Base-by-base conservation (phyloP, 2,797 vertebrate genomes). In the Stomatorhinus walkeri region DNA sequence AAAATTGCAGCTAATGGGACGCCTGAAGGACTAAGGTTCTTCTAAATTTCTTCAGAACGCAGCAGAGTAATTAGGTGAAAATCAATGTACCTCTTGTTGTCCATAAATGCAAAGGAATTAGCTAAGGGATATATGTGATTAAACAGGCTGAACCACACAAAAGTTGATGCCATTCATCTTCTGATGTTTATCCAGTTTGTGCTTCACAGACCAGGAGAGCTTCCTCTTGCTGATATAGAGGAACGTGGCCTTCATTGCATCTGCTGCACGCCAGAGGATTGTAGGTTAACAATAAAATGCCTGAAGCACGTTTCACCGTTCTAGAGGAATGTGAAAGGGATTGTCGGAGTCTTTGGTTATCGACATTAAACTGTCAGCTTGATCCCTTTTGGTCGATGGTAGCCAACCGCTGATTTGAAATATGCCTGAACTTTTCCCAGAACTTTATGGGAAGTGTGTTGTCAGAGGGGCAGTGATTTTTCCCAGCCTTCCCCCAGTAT, bases 1-100 rank as follows among this genome's bases (percentile, higher is more conserved):
- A 68, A 36, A 56, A 90, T 12, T 84, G 79, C 87, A 91, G 91
- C 90, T 92, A 93, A 88, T 90, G 85, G 87, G 86, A 89, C 90
- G 89, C 40, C 86, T n/a, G 72, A 81, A 91, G 88, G 64, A 72
- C 12, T 76, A 90, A 88, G 90, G 28, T 76, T 76, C 59, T 91
- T 89, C 89, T 52, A 7, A 72, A 79, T 85, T 81, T 43, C 54
- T 88, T 90, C 91, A 91, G 91, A 91, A 88, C 88, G 90, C 85
- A 79, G 89, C 59, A 52, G 24, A 43, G 88, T 84, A 89, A 9
- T 59, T 83, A 84, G 76, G 84, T 89, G 76, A 24, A n/a, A 43
- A 56, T 16, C 24, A 87, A 40, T 16, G 43, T 87, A 36, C 8
- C 19, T 40, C 8, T 49, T 84, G 85, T 79, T 88, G 59, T 87